Evolutionary conservation across 2,888 invertebrate species (phyloP).

Genomic region (Melanargia galathea): DNA sequence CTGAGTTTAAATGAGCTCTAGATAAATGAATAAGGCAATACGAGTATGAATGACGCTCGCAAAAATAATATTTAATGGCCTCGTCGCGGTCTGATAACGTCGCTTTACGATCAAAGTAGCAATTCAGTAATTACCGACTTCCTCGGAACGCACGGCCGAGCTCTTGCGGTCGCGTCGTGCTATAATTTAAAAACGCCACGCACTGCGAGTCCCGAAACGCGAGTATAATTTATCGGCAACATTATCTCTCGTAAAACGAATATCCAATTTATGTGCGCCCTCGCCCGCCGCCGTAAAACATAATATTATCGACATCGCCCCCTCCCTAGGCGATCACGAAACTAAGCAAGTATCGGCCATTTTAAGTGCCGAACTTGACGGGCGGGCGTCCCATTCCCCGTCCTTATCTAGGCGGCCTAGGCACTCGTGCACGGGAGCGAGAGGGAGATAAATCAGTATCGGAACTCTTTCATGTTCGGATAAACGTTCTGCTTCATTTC

Average conservation of each 20-base stretch:
- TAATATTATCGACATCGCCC: constrained; percentile 79
- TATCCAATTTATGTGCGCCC: constrained; percentile 74
- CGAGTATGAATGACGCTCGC: constrained; percentile 57
- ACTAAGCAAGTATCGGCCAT: constrained; percentile 78
- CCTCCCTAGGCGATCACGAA: constrained; percentile 81
- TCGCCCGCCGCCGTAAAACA: constrained; percentile 71
- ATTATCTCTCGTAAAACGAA: constrained; percentile 78
- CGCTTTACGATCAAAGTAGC: constrained; percentile 54
- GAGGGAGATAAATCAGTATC: constrained; percentile 52
- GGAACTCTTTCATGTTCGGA: constrained; percentile 68
- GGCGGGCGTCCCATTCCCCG: constrained; percentile 54
- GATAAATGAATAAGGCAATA: constrained; percentile 52
- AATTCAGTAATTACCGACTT: constrained; percentile 58
- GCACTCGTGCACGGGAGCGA: constrained; percentile 47
- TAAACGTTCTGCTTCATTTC: constrained; percentile 65
- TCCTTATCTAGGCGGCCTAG: constrained; percentile 50
- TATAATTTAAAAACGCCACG: constrained; percentile 45
- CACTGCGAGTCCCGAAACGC: constrained; percentile 66
- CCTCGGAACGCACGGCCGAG: constrained; percentile 50
- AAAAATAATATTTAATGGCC: constrained; percentile 57
- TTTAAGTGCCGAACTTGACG: constrained; percentile 74
- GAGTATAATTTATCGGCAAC: constrained; percentile 69
- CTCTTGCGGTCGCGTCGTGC: constrained; percentile 42
- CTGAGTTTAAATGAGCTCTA: constrained; percentile 52
- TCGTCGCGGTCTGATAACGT: constrained; percentile 66